Conservation (phyloP, 2,797 vertebrate genomes). For the Lepilemur septentrionalis region DNA sequence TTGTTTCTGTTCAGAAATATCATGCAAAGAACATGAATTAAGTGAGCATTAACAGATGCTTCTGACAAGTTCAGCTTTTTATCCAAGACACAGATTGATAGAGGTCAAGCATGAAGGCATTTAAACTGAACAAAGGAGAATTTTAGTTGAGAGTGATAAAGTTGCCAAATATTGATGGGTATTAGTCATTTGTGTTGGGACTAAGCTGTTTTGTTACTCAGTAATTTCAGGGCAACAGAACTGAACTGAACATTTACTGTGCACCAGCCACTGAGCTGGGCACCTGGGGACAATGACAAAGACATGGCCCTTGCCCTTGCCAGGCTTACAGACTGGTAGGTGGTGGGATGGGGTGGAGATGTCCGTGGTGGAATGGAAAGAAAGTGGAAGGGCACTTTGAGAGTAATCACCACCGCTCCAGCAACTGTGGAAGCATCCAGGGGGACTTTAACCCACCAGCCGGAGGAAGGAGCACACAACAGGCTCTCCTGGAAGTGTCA, state of each 20-base stretch:
- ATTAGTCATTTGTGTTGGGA: background rate
- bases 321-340: fast-evolving
- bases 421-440: fast-evolving
- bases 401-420: fast-evolving
- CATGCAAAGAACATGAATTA: background rate
- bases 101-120: background rate
- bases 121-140: background rate
- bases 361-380: background rate
- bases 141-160: background rate
- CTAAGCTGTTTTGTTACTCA: background rate
- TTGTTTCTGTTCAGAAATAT: background rate
- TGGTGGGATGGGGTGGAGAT: background rate
- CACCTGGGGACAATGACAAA: too few species aligned
- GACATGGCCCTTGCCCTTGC: background rate
- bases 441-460: background rate
- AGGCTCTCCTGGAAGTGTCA: background rate
- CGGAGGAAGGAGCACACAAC: fast-evolving
- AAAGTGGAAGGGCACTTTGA: too few species aligned
- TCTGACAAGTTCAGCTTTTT: background rate
- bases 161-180: fast-evolving
- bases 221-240: background rate
- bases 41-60: background rate
- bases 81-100: background rate
- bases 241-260: background rate
- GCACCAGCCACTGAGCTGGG: background rate